These are phyloP conservation scores for Coelinius sp. DNA, from an alignment of 2,888 invertebrate genomes.

Conservation along the genomic window DNA sequence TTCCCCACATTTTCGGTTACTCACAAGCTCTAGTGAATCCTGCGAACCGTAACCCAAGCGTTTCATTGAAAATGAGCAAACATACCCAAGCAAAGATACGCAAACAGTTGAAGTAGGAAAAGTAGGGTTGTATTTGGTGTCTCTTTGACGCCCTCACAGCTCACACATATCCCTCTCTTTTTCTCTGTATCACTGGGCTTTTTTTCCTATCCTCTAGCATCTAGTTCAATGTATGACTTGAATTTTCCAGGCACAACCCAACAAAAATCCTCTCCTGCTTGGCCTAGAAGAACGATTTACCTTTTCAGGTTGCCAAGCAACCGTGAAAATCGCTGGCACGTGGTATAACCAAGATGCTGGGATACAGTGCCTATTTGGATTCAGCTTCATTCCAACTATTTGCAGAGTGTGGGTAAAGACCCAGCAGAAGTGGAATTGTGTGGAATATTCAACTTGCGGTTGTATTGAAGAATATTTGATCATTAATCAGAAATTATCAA, in stretches of 20 bases:
- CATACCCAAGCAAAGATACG: slow-evolving; percentile 48
- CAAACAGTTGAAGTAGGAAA: slow-evolving; percentile 49
- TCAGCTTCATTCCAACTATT: slow-evolving; percentile 14
- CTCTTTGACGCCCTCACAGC: slow-evolving; percentile 46
- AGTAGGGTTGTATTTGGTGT: slow-evolving; percentile 44
- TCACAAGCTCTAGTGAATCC: slow-evolving; percentile 9
- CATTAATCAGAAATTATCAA: not conserved
- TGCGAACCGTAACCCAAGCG: slow-evolving; percentile 38
- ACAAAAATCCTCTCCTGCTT: slow-evolving; percentile 23
- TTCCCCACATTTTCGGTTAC: not conserved
- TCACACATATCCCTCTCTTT: slow-evolving; percentile 4
- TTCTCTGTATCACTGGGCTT: not conserved
- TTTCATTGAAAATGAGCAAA: slow-evolving; percentile 51
- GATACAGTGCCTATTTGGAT: slow-evolving; percentile 22
- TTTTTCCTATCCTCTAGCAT: not conserved
- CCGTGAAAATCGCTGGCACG: slow-evolving; percentile 32
- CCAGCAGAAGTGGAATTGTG: not conserved
- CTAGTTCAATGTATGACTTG: slow-evolving; percentile 30
- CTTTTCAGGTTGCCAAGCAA: slow-evolving; percentile 30
- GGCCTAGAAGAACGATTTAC: slow-evolving; percentile 27
- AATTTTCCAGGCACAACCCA: slow-evolving; percentile 35
- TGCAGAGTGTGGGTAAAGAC: not conserved
- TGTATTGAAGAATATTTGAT: not conserved
- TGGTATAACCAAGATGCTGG: not conserved
- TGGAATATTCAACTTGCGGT: not conserved